Evolutionary conservation across 2,888 invertebrate species (phyloP), one percentile per base, ranked within the genome.

Genomic region (Caprella mutica): DNA sequence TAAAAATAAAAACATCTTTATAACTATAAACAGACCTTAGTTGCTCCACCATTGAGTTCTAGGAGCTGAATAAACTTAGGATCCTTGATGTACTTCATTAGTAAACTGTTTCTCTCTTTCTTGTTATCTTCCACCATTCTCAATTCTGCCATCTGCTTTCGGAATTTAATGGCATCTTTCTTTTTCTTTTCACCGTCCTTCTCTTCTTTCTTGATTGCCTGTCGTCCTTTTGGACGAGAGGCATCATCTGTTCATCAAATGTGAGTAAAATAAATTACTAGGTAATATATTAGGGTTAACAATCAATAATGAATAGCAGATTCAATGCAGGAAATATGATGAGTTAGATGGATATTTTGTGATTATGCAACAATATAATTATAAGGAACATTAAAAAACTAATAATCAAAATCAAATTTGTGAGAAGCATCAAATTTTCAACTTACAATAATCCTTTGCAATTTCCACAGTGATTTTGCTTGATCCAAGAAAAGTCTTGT

Each of bases 21-120:
- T n/a, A n/a, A n/a, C n/a, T n/a, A n/a, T n/a, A n/a, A n/a, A n/a
- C n/a, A n/a, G n/a, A n/a, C n/a, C n/a, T n/a, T n/a, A n/a, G n/a
- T n/a, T 5, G 48, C 12, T 14, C 48, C 48, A 3, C 29, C 19
- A 17, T 48, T 27, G 14, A 48, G 19, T 30, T 48, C 48, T 71
- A 94, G 77, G 71, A 91, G 96, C 72, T 94, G 92, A 63, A 80
- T 77, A 75, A 96, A 94, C 50, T 86, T 76, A 26, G 90, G 87
- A 75, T 94, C 92, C 74, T 87, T 82, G 75, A 85, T 85, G 69
- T 86, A 84, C 80, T 82, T 82, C 69, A 80, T 78, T 12, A 87
- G 71, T 53, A 85, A 75, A 69, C 83, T 33, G 29, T 57, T 63
- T 4, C 53, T 64, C 39, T 60, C 62, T 12, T 66, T 65, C 68